Base-by-base conservation (phyloP, 2,113 vertebrate genomes). In the Salminus brasiliensis region DNA sequence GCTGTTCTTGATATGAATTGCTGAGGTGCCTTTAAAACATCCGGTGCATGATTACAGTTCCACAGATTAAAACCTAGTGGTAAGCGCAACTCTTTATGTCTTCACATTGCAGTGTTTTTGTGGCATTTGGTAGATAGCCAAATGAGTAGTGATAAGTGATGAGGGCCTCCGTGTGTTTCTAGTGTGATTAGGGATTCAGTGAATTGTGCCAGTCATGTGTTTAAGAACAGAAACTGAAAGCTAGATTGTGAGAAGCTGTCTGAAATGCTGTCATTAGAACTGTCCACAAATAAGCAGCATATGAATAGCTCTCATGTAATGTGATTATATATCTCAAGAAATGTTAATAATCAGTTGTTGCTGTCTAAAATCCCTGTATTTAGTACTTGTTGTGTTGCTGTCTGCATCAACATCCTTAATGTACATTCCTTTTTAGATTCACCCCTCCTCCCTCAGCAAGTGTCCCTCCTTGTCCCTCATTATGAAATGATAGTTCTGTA, bases 401-500 rank as follows among this genome's bases (percentile, higher is more conserved):
- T 4, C 36, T 39, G 9, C 9, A 13, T 47, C 13, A 47, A 2
- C 45, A 47, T 47, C 6, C 6, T 47, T 15, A 8, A 15, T 47
- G 6, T 47, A 7, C 8, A 7, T 2, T n/a, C n/a, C n/a, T n/a
- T n/a, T n/a, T n/a, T n/a, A 49, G 15, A 2, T 57, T 39, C 21
- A 41, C 10, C 3, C n/a, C 59, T 12, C 21, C 7, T 13, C 25
- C 29, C 16, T 13, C n/a, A n/a, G n/a, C n/a, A n/a, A n/a, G n/a
- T n/a, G n/a, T 7, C 27, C 29, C 12, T 30, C 16, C 4, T 41
- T 11, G 16, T 73, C 68, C n/a, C 45, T 57, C 41, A 49, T 57
- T 80, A 57, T 65, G 39, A 74, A 74, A 74, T 66, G 13, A 68
- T 80, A 72, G 57, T 52, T 76, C 60, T 73, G n/a, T 23, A 27